A percentile compares a stretch with the other conserved stretches of the same genome.
phyloP scores from a whole-genome alignment of 2,888 invertebrate genomes.

The Athalia circularis region DNA sequence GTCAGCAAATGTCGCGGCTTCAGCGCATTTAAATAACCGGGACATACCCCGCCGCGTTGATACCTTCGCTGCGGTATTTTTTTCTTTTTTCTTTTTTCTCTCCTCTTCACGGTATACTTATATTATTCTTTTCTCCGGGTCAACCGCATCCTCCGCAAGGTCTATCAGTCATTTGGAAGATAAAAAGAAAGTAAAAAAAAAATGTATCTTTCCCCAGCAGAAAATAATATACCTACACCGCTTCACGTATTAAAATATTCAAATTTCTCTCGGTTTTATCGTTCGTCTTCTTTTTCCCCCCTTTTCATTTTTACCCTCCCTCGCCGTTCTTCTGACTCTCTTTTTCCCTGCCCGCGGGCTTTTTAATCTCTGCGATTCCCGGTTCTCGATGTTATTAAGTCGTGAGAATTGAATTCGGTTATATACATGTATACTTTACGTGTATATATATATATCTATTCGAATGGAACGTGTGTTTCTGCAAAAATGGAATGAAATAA shows the following conservation, averaged over 20 bases:
- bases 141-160: neutral
- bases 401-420: slow-evolving; percentile 49
- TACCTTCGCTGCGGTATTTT: neutral
- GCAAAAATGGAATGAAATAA: neutral
- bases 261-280: slow-evolving; percentile 43
- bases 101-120: neutral
- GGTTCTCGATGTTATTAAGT: slow-evolving; percentile 48
- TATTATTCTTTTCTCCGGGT: neutral
- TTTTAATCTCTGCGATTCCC: slow-evolving; percentile 47
- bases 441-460: too few species aligned
- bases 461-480: slow-evolving; percentile 16
- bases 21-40: slow-evolving; percentile 39
- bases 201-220: slow-evolving; percentile 29
- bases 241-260: slow-evolving; percentile 51
- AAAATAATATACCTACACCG: slow-evolving; percentile 50
- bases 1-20: slow-evolving; percentile 21
- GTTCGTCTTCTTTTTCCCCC: neutral
- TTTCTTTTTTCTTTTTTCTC: neutral
- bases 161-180: slow-evolving; percentile 29
- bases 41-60: slow-evolving; percentile 19
- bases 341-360: slow-evolving; percentile 43
- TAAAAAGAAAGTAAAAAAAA: neutral
- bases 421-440: neutral
- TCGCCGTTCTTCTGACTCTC: neutral
- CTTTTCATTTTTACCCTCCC: neutral